These are phyloP conservation scores for Atethmia centrago DNA, from an alignment of 2,888 invertebrate genomes.

Conservation along the genomic window DNA sequence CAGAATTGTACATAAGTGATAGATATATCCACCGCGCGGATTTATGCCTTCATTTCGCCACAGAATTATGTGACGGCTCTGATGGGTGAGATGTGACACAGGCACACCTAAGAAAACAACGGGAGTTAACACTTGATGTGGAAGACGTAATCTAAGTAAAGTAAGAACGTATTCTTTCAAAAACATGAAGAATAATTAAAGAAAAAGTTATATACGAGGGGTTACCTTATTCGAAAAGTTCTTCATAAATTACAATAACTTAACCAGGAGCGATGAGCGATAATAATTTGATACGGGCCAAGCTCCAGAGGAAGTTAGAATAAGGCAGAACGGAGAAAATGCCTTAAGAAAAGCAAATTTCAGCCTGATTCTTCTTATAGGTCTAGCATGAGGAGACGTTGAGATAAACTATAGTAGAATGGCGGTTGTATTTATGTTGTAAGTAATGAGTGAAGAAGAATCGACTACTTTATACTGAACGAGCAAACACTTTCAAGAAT, in stretches of 20 bases:
- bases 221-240: background rate
- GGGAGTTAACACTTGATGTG: background rate
- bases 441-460: background rate
- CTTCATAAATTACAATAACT: no score
- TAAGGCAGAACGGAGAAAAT: background rate
- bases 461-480: background rate
- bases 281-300: background rate
- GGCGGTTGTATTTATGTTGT: no score
- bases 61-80: constrained; percentile 79
- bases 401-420: background rate
- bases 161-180: background rate
- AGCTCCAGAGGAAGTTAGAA: background rate
- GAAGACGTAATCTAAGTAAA: background rate
- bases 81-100: constrained; percentile 79
- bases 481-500: background rate
- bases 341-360: background rate
- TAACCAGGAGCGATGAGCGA: background rate
- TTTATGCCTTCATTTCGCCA: constrained; percentile 83
- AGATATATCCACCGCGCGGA: constrained; percentile 64
- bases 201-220: background rate
- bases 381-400: background rate
- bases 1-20: background rate
- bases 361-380: background rate
- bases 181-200: background rate
- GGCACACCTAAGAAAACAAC: constrained; percentile 67